These are phyloP conservation scores for Drosophila nebulosa DNA, from an alignment of 1,140 invertebrate genomes.

Conservation along the genomic window DNA sequence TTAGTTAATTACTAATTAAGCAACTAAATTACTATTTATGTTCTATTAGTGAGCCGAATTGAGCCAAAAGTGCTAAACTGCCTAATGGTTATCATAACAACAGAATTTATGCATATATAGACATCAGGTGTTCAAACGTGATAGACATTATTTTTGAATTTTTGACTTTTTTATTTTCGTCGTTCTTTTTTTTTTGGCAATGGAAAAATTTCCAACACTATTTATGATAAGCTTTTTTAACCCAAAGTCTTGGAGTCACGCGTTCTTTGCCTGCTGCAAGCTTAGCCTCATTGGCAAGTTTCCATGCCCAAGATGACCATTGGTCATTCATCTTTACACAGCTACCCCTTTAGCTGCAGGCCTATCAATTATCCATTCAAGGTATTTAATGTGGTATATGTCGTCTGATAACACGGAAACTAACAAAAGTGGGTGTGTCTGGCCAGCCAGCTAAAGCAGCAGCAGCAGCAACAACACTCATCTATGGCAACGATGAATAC, in stretches of 20 bases:
- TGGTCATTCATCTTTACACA: background rate
- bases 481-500: conserved; percentile 22
- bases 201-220: conserved; percentile 27
- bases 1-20: conserved; percentile 32
- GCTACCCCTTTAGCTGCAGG: background rate
- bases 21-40: conserved; percentile 17
- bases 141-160: conserved; percentile 11
- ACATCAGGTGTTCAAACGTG: conserved; percentile 18
- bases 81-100: background rate
- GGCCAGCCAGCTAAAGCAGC: background rate
- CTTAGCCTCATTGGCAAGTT: conserved; percentile 6
- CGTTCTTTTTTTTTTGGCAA: conserved; percentile 23
- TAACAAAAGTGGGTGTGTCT: background rate
- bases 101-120: background rate
- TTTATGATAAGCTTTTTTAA: conserved; percentile 34
- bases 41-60: conserved; percentile 38
- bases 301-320: background rate
- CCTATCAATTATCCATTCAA: conserved; percentile 37
- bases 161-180: conserved; percentile 10
- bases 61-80: conserved; percentile 14
- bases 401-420: background rate
- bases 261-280: background rate
- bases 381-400: background rate
- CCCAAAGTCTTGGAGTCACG: background rate
- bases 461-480: background rate